Percentiles rank a stretch among this genome's conserved stretches.
Evolutionary conservation across 2,797 vertebrate genomes (phyloP).

Genomic region (Diglossa cyanea): DNA sequence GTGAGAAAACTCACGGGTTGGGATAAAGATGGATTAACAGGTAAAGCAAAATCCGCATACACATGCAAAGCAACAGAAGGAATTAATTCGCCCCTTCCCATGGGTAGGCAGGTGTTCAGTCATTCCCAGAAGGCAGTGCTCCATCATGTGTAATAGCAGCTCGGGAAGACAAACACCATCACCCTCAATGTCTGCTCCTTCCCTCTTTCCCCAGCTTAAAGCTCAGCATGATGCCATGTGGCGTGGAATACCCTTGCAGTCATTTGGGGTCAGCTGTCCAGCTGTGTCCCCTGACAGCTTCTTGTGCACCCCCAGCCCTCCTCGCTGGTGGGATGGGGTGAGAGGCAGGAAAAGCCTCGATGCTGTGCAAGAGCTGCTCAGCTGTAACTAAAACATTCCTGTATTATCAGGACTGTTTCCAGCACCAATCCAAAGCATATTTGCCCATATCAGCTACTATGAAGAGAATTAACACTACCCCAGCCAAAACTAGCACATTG

Average conservation of each 20-base stretch:
- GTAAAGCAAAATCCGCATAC: background rate
- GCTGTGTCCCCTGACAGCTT: background rate
- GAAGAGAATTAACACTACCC: background rate
- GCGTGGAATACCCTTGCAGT: background rate
- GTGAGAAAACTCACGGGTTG: background rate
- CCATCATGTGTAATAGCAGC: background rate
- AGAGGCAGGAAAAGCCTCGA: background rate
- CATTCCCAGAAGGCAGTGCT: background rate
- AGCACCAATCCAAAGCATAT: background rate
- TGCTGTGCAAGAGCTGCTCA: background rate
- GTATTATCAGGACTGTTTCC: background rate
- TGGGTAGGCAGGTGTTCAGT: background rate
- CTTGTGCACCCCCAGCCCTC: background rate
- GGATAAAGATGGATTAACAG: background rate
- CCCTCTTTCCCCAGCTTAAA: background rate
- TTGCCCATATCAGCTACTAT: background rate
- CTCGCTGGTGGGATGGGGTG: rapidly evolving
- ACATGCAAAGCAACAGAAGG: background rate
- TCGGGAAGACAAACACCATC: background rate
- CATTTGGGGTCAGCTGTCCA: background rate
- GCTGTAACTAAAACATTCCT: background rate
- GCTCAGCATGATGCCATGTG: background rate
- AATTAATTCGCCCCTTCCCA: background rate
- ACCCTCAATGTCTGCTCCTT: background rate
- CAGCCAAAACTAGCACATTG: background rate